Base-by-base conservation (phyloP, 2,888 invertebrate species). In the Sycophila texana region DNA sequence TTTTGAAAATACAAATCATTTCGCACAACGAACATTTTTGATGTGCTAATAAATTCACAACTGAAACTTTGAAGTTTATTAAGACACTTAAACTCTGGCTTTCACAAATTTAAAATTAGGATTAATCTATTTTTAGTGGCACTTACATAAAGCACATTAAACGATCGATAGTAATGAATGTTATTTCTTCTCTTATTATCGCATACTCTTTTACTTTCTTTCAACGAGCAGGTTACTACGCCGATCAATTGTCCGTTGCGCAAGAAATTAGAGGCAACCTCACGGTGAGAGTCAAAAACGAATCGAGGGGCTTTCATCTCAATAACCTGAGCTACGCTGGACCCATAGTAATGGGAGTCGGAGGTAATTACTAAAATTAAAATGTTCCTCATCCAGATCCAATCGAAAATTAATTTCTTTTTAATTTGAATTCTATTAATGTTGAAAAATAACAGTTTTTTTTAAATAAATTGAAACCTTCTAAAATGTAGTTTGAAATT, bases 271-370 rank as follows among this genome's bases (percentile, higher is more conserved):
- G 95, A 73, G 96, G 95, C 39, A 96, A 96, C 90, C 92, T 94
- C 47, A 96, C 96, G 0, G 92, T 96, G 66, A 93, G 94, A 49
- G 95, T 96, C 30, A 96, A 96, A 91, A 96, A 96, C 87, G 96
- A 96, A 88, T 94, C 95, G 10, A 93, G 96, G 58, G 96, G 96
- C 18, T 96, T 96, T 89, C 96, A 97, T 88, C 92, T 97, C 83
- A 96, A 96, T 91, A 97, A 97, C 88, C 92, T 98, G 73, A 96
- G 97, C 0, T 99, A 98, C 90, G 96, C 97, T n/a, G 99, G 99
- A 0, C 99, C 99, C 1, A 96, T 98, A 83, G 95, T 99, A 73
- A 99, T 99, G 98, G 99, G 99, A 49, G 95, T 98, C 81, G 98
- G 99, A 91, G 97, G 97, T 94, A 91, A 90, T 65, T 74, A n/a